Evolutionary conservation across 64 coral and sea anemone species (phyloP).

Genomic region (Dendronephthya gigantea): DNA sequence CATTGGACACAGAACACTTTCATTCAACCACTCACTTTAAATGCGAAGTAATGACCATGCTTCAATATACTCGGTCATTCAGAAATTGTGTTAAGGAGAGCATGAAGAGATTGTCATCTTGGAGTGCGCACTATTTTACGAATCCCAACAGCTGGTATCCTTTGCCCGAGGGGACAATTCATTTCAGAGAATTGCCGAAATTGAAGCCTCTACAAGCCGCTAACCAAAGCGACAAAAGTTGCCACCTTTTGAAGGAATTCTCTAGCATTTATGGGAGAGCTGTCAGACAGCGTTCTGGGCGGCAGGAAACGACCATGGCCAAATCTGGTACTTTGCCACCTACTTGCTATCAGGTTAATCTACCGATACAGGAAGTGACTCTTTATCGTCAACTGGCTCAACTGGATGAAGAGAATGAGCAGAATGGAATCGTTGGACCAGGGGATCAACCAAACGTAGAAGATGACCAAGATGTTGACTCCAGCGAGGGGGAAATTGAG

Average conservation of each 20-base stretch:
- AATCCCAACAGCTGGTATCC: slow-evolving; percentile 6
- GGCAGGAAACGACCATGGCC: slow-evolving; percentile 13
- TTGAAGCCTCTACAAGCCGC: slow-evolving; percentile 20
- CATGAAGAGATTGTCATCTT: slow-evolving; percentile 10
- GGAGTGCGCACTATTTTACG: slow-evolving; percentile 8
- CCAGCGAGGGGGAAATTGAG: background rate
- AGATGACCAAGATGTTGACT: slow-evolving; percentile 15
- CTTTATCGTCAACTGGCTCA: slow-evolving; percentile 18
- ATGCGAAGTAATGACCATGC: slow-evolving; percentile 12
- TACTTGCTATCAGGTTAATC: slow-evolving; percentile 12
- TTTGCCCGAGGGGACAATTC: slow-evolving; percentile 24
- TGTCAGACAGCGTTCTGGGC: slow-evolving; percentile 12
- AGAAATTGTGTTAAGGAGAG: slow-evolving; percentile 24
- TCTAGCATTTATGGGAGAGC: slow-evolving; percentile 28
- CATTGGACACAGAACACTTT: slow-evolving; percentile 24
- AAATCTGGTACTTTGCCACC: background rate
- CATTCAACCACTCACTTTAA: slow-evolving; percentile 23
- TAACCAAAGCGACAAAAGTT: slow-evolving; percentile 21
- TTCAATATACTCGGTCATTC: slow-evolving; percentile 11
- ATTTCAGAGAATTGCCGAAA: background rate
- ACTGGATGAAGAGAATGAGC: slow-evolving; percentile 10
- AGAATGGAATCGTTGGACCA: background rate
- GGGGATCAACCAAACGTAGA: background rate
- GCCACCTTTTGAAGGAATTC: slow-evolving; percentile 27
- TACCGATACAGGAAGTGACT: slow-evolving; percentile 23